These are phyloP conservation scores for Philopotamus ludificatus DNA, from an alignment of 1,140 invertebrate species.

Conservation along the genomic window DNA sequence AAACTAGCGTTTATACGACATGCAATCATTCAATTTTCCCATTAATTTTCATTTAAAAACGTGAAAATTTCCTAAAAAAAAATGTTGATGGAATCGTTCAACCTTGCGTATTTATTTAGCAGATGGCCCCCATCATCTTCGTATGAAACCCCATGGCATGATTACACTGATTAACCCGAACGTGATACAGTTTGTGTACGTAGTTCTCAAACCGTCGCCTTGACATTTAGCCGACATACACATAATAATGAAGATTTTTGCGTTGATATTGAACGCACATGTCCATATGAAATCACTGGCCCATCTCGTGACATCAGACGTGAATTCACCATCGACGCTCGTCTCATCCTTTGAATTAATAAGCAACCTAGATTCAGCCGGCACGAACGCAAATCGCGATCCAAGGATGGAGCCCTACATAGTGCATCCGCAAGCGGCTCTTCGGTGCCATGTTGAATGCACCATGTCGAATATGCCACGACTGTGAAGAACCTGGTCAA, in stretches of 20 bases:
- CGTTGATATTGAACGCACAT: neutral
- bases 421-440: neutral
- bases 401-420: conserved; percentile 7
- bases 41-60: neutral
- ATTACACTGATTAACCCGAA: neutral
- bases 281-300: neutral
- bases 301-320: conserved; percentile 5
- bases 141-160: neutral
- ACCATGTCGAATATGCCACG: neutral
- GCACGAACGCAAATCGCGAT: neutral
- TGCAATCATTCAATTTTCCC: too few relatives aligned
- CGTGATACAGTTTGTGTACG: conserved; percentile 6
- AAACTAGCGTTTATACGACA: too few relatives aligned
- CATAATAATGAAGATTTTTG: neutral
- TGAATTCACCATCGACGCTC: conserved; percentile 3
- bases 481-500: too few relatives aligned
- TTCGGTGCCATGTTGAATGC: too few relatives aligned
- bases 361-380: conserved; percentile 4
- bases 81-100: neutral
- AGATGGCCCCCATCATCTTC: too few relatives aligned
- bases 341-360: neutral
- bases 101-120: too few relatives aligned
- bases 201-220: neutral
- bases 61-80: neutral
- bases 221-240: neutral